Evolutionary conservation across 2,888 invertebrate genomes (phyloP).

Genomic region (Catocala nupta): DNA sequence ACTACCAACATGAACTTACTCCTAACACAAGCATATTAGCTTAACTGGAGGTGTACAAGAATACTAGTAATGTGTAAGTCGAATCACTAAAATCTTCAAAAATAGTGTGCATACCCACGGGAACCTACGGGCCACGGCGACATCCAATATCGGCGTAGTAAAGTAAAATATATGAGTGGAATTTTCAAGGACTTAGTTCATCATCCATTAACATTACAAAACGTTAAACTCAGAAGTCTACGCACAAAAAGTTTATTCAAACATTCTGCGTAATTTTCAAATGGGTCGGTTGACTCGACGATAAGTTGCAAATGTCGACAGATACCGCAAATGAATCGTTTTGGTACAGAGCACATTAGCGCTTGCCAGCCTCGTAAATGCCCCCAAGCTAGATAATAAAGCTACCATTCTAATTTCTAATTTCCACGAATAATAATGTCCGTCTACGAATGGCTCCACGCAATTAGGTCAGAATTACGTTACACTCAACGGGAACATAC

Average conservation of each 20-base stretch:
- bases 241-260: background rate
- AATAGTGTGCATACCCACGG: no score
- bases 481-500: slow-evolving; percentile 12
- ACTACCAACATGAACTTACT: no score
- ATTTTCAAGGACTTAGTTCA: no score
- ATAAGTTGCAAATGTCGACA: background rate
- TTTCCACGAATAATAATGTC: slow-evolving; percentile 8
- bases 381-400: background rate
- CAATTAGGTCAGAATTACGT: slow-evolving; percentile 24
- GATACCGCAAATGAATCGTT: slow-evolving; percentile 1
- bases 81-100: no score
- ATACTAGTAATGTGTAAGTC: no score
- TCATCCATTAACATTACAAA: no score
- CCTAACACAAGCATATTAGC: no score
- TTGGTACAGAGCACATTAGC: background rate
- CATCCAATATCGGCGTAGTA: no score
- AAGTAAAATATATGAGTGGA: no score
- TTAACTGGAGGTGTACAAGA: no score
- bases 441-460: background rate
- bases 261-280: background rate
- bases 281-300: background rate
- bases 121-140: no score
- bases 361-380: background rate
- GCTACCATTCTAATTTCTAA: slow-evolving; percentile 5
- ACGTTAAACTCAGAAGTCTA: no score